Percentiles rank a stretch among this genome's conserved stretches.
Evolutionary conservation across 2,888 invertebrate genomes (phyloP).

Genomic region (Colletes collaris): DNA sequence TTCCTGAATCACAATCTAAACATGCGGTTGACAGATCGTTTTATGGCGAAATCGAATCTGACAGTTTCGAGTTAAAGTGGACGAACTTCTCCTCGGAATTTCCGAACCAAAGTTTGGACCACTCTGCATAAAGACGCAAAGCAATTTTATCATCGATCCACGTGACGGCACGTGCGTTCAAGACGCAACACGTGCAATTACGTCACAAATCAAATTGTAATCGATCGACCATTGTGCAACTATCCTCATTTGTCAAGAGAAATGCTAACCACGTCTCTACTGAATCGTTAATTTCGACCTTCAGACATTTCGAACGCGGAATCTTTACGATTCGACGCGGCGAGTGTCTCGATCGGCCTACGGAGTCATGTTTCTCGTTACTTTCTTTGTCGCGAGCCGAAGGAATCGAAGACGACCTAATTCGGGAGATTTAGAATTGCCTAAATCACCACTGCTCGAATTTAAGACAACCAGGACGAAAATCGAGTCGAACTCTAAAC

Average conservation of each 20-base stretch:
- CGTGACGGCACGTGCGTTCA: neutral
- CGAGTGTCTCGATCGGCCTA: neutral
- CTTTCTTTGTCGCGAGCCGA: neutral
- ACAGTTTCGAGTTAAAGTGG: no score
- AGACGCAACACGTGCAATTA: constrained; percentile 20
- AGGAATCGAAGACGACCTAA: neutral
- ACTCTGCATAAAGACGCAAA: no score
- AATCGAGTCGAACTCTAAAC: no score
- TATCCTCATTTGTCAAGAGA: neutral
- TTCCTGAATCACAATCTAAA: no score
- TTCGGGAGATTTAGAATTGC: neutral
- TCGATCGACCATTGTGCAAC: constrained; percentile 28
- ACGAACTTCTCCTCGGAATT: no score
- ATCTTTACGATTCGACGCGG: neutral
- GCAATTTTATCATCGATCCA: neutral
- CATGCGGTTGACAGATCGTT: no score
- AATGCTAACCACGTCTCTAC: neutral
- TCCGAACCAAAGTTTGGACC: no score
- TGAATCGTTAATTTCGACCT: constrained; percentile 30
- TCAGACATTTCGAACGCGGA: neutral
- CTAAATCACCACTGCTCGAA: no score
- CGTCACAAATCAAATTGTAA: constrained; percentile 38
- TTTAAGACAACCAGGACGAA: no score
- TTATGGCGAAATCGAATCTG: no score
- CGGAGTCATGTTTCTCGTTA: neutral